These are phyloP conservation scores for Anguilla anguilla DNA, from an alignment of 2,797 vertebrate genomes.

Conservation along the genomic window DNA sequence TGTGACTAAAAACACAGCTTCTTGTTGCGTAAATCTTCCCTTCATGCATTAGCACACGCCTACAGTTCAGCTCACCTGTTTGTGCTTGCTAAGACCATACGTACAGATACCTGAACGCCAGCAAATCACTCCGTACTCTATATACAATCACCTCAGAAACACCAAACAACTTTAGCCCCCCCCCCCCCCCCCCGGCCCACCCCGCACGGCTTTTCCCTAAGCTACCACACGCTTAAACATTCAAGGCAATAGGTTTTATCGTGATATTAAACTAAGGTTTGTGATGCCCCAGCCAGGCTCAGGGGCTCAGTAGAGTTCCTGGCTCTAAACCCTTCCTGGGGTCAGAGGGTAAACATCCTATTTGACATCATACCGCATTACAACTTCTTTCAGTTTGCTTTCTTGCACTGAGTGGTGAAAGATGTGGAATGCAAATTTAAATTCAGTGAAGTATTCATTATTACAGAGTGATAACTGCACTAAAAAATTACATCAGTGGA, in stretches of 20 bases:
- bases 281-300: slow-evolving; percentile 69
- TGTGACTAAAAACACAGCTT: neutral
- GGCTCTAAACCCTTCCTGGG: slow-evolving; percentile 47
- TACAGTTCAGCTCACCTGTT: neutral
- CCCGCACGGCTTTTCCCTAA: slow-evolving; percentile 27
- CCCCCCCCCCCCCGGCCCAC: neutral
- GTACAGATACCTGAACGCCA: neutral
- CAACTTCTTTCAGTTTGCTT: neutral
- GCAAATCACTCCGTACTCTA: neutral
- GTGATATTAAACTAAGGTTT: slow-evolving; percentile 57
- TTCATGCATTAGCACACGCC: neutral
- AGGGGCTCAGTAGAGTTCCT: slow-evolving; percentile 56
- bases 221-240: neutral
- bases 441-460: slow-evolving; percentile 11
- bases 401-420: neutral
- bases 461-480: slow-evolving; percentile 59
- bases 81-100: neutral
- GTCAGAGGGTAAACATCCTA: neutral
- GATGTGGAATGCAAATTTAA: slow-evolving; percentile 16
- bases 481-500: slow-evolving; percentile 57
- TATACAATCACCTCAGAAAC: neutral
- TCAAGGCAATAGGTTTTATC: neutral
- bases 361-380: neutral
- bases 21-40: neutral
- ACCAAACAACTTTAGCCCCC: neutral